Evolutionary conservation across 2,888 invertebrate genomes (phyloP).

Genomic region (Pachymerium ferrugineum): DNA sequence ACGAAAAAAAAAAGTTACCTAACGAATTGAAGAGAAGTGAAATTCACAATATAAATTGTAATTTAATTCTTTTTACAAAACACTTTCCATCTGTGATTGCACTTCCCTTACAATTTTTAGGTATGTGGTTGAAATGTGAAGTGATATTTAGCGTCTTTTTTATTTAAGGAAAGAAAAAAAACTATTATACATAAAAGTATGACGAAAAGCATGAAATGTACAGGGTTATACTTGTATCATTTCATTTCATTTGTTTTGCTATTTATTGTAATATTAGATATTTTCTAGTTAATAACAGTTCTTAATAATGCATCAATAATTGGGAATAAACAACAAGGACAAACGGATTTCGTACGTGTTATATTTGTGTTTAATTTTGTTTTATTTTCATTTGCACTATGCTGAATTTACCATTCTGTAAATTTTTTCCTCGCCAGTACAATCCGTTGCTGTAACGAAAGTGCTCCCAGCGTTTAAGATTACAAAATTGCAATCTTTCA

Average conservation of each 20-base stretch:
- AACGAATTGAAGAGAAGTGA: not conserved
- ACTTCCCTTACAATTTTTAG: conserved; percentile 1
- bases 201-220: not conserved
- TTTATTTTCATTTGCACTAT: not conserved
- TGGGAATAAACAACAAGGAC: conserved; percentile 14
- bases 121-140: not conserved
- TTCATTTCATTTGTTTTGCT: conserved; percentile 6
- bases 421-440: not conserved
- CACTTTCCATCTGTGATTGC: not conserved
- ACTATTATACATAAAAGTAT: not conserved
- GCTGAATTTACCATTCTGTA: not conserved
- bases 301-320: conserved; percentile 18
- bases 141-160: not conserved
- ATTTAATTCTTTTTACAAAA: not conserved
- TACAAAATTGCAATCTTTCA: not conserved
- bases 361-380: not conserved
- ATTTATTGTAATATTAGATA: conserved; percentile 15
- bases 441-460: not conserved
- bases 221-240: conserved; percentile 21
- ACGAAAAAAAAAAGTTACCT: too few relatives aligned
- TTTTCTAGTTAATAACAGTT: conserved; percentile 21
- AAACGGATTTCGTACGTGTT: not conserved
- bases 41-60: not conserved
- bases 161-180: conserved; percentile 6
- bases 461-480: too few relatives aligned